Conservation (phyloP, 2,113 vertebrate genomes). For the Menidia beryllina region DNA sequence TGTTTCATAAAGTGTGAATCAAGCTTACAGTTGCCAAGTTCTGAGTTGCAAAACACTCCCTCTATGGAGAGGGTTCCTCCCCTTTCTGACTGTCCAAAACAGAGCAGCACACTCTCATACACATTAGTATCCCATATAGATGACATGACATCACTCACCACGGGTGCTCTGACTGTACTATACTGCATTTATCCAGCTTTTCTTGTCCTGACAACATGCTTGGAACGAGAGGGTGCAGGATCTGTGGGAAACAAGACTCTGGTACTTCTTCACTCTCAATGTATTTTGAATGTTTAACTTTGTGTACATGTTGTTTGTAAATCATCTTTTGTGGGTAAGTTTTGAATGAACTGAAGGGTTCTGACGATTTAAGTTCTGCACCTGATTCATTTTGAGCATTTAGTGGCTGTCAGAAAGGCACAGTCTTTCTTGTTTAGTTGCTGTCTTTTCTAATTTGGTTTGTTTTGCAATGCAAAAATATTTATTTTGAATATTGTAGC, state of each 20-base stretch:
- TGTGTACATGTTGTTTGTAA: slow-evolving; percentile 19
- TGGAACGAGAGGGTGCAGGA: slow-evolving; percentile 77
- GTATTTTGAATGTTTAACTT: slow-evolving; percentile 42
- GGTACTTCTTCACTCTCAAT: slow-evolving; percentile 41
- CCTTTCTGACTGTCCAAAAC: slow-evolving; percentile 77
- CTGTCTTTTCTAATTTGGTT: slow-evolving; percentile 39
- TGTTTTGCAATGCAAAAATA: slow-evolving; percentile 69
- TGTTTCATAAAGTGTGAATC: neutral
- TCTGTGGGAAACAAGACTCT: slow-evolving; percentile 60
- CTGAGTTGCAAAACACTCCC: slow-evolving; percentile 53
- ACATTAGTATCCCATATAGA: slow-evolving; percentile 80
- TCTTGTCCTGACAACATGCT: slow-evolving; percentile 79
- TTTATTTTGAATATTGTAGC: slow-evolving; percentile 22
- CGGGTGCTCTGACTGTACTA: slow-evolving; percentile 72
- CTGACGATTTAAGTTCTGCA: slow-evolving; percentile 62
- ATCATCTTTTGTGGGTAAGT: slow-evolving; percentile 83
- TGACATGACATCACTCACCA: slow-evolving; percentile 83
- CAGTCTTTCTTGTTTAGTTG: slow-evolving; percentile 11
- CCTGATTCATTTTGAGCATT: neutral
- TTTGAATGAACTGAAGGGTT: neutral
- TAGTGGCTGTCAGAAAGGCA: neutral
- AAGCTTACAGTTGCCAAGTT: slow-evolving; percentile 27
- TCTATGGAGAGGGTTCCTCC: slow-evolving; percentile 63
- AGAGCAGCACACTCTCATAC: slow-evolving; percentile 71
- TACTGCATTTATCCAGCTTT: slow-evolving; percentile 84